A percentile compares a stretch with the other conserved stretches of the same genome.
Evolutionary conservation across 2,797 vertebrate species (phyloP).

Genomic region (Paguma larvata): DNA sequence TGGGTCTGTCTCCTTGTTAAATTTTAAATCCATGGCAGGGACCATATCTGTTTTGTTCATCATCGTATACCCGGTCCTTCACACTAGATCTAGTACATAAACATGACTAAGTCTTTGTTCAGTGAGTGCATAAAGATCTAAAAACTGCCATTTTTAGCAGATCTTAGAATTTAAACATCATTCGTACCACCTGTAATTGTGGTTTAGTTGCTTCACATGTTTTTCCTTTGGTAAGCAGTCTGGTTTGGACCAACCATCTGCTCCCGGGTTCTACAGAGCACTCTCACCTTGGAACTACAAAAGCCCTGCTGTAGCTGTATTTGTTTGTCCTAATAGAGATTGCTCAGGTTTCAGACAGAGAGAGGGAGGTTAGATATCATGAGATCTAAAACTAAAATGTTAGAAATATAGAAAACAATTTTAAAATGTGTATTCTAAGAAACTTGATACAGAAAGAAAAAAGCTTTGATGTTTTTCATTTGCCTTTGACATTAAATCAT

Average conservation of each 20-base stretch:
- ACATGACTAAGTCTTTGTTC: constrained; percentile 33
- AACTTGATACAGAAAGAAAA: constrained; percentile 48
- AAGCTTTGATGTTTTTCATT: constrained; percentile 44
- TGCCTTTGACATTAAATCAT: constrained; percentile 65
- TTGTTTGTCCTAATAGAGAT: not conserved
- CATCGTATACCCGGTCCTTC: not conserved
- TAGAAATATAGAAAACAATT: constrained; percentile 44
- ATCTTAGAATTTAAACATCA: constrained; percentile 44
- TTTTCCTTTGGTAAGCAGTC: constrained; percentile 9
- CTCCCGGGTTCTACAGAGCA: not conserved
- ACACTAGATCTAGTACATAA: not conserved
- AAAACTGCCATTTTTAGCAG: constrained; percentile 15
- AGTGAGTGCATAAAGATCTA: not conserved
- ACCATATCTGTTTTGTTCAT: not conserved
- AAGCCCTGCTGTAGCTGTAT: not conserved
- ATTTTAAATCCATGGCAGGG: constrained; percentile 39
- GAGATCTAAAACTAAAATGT: not conserved
- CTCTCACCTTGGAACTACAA: not conserved
- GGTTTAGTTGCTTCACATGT: constrained; percentile 39
- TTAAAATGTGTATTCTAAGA: constrained; percentile 51
- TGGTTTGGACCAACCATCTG: not conserved
- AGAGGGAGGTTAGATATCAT: not conserved
- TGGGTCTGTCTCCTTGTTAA: not conserved
- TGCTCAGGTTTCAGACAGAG: constrained; percentile 14
- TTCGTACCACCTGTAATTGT: not conserved